Percentiles rank a stretch among this genome's conserved stretches.
phyloP scores from a whole-genome alignment of 2,888 invertebrate species.

The Tortrix viridana region DNA sequence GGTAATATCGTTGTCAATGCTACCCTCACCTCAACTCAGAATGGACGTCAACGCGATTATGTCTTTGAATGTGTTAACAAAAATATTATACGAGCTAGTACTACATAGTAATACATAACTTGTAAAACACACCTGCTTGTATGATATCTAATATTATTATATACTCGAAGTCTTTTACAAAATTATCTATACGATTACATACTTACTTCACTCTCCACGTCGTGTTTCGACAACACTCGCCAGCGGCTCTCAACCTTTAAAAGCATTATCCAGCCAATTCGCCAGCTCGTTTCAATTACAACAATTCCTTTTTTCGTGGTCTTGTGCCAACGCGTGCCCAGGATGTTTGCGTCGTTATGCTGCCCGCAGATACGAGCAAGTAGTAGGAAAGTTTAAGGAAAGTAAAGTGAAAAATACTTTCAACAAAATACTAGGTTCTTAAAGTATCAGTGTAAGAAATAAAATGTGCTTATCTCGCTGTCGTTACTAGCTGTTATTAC shows the following conservation, averaged over 20 bases:
- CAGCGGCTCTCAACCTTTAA: constrained; percentile 28
- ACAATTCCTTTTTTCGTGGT: constrained; percentile 31
- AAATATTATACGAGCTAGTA: no score
- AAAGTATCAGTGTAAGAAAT: neutral
- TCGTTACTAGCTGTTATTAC: neutral
- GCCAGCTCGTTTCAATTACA: constrained; percentile 33
- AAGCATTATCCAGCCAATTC: constrained; percentile 33
- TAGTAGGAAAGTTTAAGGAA: neutral
- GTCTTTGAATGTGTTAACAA: no score
- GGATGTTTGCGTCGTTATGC: constrained; percentile 32
- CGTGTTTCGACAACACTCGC: constrained; percentile 6
- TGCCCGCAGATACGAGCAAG: neutral
- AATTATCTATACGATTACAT: no score
- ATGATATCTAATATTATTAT: no score
- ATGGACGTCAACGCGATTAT: no score
- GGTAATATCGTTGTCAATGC: no score
- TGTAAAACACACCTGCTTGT: no score
- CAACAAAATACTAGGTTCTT: constrained; percentile 4
- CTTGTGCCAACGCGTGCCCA: constrained; percentile 34
- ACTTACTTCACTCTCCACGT: no score
- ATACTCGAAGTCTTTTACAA: no score
- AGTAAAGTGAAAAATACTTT: constrained; percentile 13
- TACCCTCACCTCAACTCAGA: no score
- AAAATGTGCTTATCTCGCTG: neutral
- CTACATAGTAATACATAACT: no score